These are phyloP conservation scores for Moxostoma hubbsi DNA, from an alignment of 2,797 vertebrate genomes.

Conservation along the genomic window DNA sequence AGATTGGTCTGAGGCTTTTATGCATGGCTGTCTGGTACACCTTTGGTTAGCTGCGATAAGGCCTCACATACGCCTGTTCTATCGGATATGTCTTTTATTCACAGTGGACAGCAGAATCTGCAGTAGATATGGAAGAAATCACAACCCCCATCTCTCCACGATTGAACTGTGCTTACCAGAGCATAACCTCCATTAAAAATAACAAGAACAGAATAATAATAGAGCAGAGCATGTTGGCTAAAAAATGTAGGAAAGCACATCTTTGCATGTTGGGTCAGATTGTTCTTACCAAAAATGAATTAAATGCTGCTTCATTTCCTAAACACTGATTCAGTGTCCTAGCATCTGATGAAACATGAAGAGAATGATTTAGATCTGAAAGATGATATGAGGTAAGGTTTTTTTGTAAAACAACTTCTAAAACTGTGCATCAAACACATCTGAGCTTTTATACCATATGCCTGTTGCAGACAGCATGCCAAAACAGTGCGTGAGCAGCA, in stretches of 20 bases:
- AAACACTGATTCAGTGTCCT: not conserved
- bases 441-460: not conserved
- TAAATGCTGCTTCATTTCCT: not conserved
- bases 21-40: constrained; percentile 64
- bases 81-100: constrained; percentile 68
- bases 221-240: constrained; percentile 49
- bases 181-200: constrained; percentile 69
- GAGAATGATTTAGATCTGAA: not conserved
- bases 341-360: not conserved
- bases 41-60: constrained; percentile 66
- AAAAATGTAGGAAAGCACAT: constrained; percentile 41
- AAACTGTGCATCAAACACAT: not conserved
- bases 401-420: not conserved
- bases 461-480: too few species aligned
- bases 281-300: constrained; percentile 31
- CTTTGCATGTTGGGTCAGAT: constrained; percentile 48
- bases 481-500: too few species aligned
- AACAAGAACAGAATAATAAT: constrained; percentile 67
- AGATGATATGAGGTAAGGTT: not conserved
- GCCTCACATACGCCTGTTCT: constrained; percentile 61
- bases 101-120: constrained; percentile 65
- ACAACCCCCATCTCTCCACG: constrained; percentile 64
- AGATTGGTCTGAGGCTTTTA: constrained; percentile 53
- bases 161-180: constrained; percentile 59
- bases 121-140: constrained; percentile 70